Conservation (phyloP, 1,140 invertebrate species). For the Zaprionus africanus region DNA sequence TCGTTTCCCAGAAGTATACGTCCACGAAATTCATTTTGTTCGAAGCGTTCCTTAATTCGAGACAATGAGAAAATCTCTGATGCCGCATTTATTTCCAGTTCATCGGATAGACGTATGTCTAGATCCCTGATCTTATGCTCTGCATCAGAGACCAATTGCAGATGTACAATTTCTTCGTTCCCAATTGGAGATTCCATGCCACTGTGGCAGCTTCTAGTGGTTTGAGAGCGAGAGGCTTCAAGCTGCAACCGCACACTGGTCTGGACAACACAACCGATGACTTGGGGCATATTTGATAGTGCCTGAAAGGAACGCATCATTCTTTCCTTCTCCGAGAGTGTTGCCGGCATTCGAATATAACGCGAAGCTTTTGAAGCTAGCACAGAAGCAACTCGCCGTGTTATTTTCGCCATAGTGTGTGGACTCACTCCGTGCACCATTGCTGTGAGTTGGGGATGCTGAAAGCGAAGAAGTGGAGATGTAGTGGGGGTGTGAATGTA, state of each 20-base stretch:
- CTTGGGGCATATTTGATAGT: slow-evolving; percentile 72
- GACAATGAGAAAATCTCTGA: slow-evolving; percentile 63
- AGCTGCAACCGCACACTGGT: slow-evolving; percentile 49
- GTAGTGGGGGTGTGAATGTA: not conserved
- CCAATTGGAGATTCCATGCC: slow-evolving; percentile 2
- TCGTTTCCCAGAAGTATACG: slow-evolving; percentile 69
- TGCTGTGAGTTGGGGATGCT: slow-evolving; percentile 70
- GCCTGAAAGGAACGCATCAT: slow-evolving; percentile 68
- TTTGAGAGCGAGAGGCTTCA: slow-evolving; percentile 11
- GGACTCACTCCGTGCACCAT: slow-evolving; percentile 62
- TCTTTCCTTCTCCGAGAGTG: slow-evolving; percentile 70
- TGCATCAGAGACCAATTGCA: slow-evolving; percentile 72
- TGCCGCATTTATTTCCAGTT: slow-evolving; percentile 39
- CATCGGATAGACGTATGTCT: slow-evolving; percentile 61
- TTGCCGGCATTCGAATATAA: slow-evolving; percentile 75
- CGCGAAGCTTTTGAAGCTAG: slow-evolving; percentile 70
- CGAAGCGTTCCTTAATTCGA: slow-evolving; percentile 71
- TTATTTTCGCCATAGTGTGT: slow-evolving; percentile 68
- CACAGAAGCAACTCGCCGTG: slow-evolving; percentile 66
- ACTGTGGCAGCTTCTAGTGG: slow-evolving; percentile 7
- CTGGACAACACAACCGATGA: slow-evolving; percentile 67
- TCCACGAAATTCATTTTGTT: slow-evolving; percentile 78
- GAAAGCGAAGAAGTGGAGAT: not conserved
- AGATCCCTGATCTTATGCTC: slow-evolving; percentile 70
- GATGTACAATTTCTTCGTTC: slow-evolving; percentile 52